Evolutionary conservation across 1,140 invertebrate genomes (phyloP).

Genomic region (Ruditapes philippinarum): DNA sequence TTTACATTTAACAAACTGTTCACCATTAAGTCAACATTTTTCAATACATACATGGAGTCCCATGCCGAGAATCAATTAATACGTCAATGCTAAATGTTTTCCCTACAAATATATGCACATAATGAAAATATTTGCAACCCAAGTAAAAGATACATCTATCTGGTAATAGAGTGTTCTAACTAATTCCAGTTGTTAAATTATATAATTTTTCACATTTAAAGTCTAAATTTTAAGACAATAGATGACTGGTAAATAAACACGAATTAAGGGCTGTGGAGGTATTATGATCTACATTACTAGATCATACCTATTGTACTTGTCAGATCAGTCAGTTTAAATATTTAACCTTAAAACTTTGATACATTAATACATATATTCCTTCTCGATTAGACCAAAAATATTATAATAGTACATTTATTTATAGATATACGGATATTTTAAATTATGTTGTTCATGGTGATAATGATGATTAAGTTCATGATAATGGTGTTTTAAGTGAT

Average conservation of each 20-base stretch:
- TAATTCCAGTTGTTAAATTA: neutral
- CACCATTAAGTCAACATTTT: neutral
- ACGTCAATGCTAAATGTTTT: neutral
- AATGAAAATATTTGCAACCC: constrained; percentile 12
- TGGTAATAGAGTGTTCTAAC: neutral
- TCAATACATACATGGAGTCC: neutral
- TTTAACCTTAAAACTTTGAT: too few species aligned
- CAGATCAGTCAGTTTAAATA: too few species aligned
- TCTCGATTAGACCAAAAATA: too few species aligned
- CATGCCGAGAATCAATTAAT: constrained; percentile 19
- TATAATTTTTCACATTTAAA: neutral
- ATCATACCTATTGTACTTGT: too few species aligned
- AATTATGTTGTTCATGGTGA: neutral
- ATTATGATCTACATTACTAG: too few species aligned
- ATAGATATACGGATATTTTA: too few species aligned
- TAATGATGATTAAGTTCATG: neutral
- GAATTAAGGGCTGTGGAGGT: too few species aligned
- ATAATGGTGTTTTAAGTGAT: neutral
- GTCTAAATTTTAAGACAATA: too few species aligned
- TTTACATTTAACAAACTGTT: constrained; percentile 14
- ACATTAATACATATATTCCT: too few species aligned
- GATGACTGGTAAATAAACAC: too few species aligned
- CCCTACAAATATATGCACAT: neutral
- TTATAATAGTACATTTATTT: too few species aligned
- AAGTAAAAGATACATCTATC: neutral